Evolutionary conservation across 2,888 invertebrate species (phyloP).

Genomic region (Trichogramma dendrolimi): DNA sequence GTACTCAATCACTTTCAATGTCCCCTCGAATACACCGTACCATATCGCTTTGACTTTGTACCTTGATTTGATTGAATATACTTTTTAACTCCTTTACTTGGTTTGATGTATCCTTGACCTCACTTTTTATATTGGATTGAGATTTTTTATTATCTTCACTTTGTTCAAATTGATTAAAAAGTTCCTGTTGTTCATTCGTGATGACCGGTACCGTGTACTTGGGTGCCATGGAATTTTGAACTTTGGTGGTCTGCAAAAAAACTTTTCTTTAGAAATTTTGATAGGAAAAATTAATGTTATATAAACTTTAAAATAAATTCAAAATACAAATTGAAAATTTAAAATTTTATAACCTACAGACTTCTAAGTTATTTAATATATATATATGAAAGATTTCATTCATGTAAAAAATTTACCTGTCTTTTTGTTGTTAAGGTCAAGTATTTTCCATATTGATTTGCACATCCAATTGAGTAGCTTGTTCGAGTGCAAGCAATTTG

Average conservation of each 20-base stretch:
- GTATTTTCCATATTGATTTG: conserved; percentile 36
- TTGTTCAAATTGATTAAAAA: conserved; percentile 21
- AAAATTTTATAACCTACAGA: background rate
- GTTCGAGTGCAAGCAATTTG: conserved; percentile 42
- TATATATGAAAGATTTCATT: too few relatives aligned
- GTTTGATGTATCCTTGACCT: conserved; percentile 27
- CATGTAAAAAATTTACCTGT: conserved; percentile 7
- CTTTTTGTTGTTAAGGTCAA: conserved; percentile 32
- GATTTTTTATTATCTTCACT: conserved; percentile 5
- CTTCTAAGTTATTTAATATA: background rate
- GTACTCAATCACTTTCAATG: too few relatives aligned
- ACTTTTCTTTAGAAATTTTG: conserved; percentile 8
- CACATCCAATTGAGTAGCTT: conserved; percentile 39
- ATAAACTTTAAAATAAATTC: background rate
- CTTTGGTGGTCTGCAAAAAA: background rate
- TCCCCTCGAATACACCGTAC: background rate
- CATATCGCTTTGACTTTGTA: conserved; percentile 30
- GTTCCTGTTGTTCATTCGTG: conserved; percentile 27
- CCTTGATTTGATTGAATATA: conserved; percentile 36
- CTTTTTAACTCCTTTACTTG: conserved; percentile 37
- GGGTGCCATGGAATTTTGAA: conserved; percentile 5
- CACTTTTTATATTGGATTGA: conserved; percentile 14
- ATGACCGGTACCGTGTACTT: conserved; percentile 22
- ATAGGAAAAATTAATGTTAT: background rate
- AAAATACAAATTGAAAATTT: background rate